These are phyloP conservation scores for Hymenochirus boettgeri DNA, from an alignment of 2,113 vertebrate genomes.

Conservation along the genomic window DNA sequence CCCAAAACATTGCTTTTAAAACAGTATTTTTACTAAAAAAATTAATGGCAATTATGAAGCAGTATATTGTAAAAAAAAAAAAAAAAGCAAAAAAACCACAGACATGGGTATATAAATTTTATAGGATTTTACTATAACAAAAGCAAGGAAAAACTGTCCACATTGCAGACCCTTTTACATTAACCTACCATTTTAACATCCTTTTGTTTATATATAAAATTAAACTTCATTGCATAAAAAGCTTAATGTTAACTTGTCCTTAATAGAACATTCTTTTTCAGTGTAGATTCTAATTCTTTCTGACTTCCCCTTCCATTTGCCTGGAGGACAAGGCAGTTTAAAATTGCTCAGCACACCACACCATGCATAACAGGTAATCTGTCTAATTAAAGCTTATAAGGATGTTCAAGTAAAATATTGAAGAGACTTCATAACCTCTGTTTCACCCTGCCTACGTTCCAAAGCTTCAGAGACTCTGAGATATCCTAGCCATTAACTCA, in stretches of 20 bases:
- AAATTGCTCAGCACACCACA: conserved; percentile 78
- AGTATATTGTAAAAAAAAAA: too few species aligned
- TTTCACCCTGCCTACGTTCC: conserved; percentile 83
- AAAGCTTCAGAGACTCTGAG: conserved; percentile 70
- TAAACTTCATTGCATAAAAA: conserved; percentile 67
- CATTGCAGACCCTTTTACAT: too few species aligned
- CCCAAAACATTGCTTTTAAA: too few species aligned
- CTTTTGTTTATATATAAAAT: too few species aligned
- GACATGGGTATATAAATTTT: too few species aligned
- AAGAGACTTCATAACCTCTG: conserved; percentile 85
- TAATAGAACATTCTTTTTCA: conserved; percentile 72
- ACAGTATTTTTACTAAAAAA: too few species aligned
- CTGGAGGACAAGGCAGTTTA: conserved; percentile 81
- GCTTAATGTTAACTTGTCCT: conserved; percentile 60
- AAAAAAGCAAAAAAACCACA: too few species aligned
- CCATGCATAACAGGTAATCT: conserved; percentile 96
- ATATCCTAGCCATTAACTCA: conserved; percentile 75
- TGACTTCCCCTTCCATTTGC: conserved; percentile 89
- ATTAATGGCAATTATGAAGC: too few species aligned
- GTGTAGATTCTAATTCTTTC: conserved; percentile 82
- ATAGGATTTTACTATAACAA: too few species aligned
- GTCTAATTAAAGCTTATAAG: conserved; percentile 91
- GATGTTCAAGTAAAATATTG: conserved; percentile 88
- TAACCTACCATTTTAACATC: too few species aligned
- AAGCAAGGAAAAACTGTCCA: too few species aligned